Conservation (phyloP, 2,113 vertebrate species). For the Petromus typicus region DNA sequence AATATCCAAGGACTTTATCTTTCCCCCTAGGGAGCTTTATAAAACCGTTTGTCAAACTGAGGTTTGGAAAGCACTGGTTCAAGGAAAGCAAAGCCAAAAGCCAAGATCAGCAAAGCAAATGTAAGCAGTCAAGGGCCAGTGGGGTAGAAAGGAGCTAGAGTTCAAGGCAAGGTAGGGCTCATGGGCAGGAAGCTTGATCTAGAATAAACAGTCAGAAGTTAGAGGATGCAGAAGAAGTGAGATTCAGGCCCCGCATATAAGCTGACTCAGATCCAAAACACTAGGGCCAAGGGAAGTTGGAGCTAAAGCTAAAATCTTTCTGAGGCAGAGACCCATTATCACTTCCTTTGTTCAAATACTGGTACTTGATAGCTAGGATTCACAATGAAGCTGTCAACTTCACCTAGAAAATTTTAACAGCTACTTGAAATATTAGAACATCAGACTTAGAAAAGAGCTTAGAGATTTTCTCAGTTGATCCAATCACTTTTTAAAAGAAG, state of each 20-base stretch:
- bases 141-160: conserved; percentile 36
- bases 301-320: conserved; percentile 12
- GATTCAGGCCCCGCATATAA: neutral
- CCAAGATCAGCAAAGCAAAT: conserved; percentile 64
- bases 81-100: conserved; percentile 65
- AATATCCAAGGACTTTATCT: conserved; percentile 64
- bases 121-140: conserved; percentile 49
- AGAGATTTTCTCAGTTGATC: neutral
- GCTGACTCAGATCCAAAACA: conserved; percentile 38
- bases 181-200: conserved; percentile 47
- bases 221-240: conserved; percentile 14
- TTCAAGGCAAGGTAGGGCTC: conserved; percentile 52
- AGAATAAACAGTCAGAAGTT: conserved; percentile 39
- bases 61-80: conserved; percentile 52
- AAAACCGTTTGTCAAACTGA: conserved; percentile 65
- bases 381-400: neutral
- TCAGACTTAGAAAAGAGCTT: neutral
- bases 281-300: neutral
- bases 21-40: conserved; percentile 59
- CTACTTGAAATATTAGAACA: neutral
- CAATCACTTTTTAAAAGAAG: conserved; percentile 8
- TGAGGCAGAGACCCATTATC: neutral
- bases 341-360: conserved; percentile 18
- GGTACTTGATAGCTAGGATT: neutral
- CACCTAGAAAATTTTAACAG: neutral